Evolutionary conservation across 2,797 vertebrate species (phyloP).

Genomic region (Leucoraja ocellata): DNA sequence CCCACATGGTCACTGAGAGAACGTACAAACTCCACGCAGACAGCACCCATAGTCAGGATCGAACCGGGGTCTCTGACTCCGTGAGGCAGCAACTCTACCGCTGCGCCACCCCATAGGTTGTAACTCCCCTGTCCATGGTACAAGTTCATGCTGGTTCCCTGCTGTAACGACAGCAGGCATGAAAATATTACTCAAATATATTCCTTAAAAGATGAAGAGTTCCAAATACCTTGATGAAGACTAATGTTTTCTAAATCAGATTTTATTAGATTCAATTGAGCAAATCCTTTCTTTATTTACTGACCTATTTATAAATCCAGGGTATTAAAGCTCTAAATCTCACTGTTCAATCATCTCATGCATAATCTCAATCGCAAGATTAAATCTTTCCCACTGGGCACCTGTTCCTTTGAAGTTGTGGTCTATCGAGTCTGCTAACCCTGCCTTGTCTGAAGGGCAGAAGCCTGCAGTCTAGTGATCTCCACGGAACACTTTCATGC

Average conservation of each 20-base stretch:
- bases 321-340: conserved; percentile 17
- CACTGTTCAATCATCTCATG: not conserved
- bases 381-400: conserved; percentile 21
- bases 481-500: not conserved
- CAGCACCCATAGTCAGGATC: too few relatives aligned
- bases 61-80: too few relatives aligned
- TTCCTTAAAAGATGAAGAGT: conserved; percentile 9
- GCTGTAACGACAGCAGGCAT: not conserved
- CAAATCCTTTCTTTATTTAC: conserved; percentile 34
- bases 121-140: not conserved
- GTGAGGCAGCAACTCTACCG: too few relatives aligned
- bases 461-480: not conserved
- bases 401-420: not conserved
- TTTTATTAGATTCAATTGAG: conserved; percentile 31
- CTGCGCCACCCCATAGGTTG: not conserved
- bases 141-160: too few relatives aligned
- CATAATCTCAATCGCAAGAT: conserved; percentile 3
- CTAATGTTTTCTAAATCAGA: conserved; percentile 9
- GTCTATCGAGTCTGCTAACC: not conserved
- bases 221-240: not conserved
- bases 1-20: too few relatives aligned
- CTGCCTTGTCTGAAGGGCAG: not conserved
- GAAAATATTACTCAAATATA: conserved; percentile 4
- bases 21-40: too few relatives aligned
- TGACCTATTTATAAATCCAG: conserved; percentile 30